Base-by-base conservation (phyloP, 2,888 invertebrate genomes). In the Cantharis nigra region DNA sequence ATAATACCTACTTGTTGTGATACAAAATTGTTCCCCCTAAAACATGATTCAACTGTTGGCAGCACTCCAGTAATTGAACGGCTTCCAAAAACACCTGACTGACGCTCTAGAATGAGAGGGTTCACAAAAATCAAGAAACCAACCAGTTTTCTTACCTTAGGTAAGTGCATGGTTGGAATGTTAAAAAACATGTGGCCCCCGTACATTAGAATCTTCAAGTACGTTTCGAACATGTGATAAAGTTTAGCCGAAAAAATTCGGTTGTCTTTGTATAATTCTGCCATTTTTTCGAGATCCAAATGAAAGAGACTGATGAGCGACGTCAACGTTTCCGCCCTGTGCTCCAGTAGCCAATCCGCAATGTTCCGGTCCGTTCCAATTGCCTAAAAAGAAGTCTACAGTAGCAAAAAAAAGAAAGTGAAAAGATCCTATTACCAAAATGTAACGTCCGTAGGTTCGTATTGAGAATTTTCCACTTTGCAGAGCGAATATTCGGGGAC, bases 401-500 rank as follows among this genome's bases (percentile, higher is more conserved):
- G 28, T 16, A 4, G 9, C 4, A 63, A 18, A 64, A 20, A 18
- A 11, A 49, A 14, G 18, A 3, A 1, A 18, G 3, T 9, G 0
- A 14, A n/a, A 76, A 30, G 28, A 1, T 30, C 1, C 16, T 16
- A 92, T 91, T 88, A 97, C 97, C 91, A 98, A 88, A 71, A 95
- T 92, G 84, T 95, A 98, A 84, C 94, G 91, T 10, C 95, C 96
- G 84, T 96, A 94, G 85, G 94, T 94, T 83, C 94, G 92, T 69
- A 98, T 90, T 78, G 94, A 94, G 90, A 97, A 97, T 89, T 97
- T 97, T 71, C 97, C 97, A 87, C 95, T 95, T 86, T 96, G 94
- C 70, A 98, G 89, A 0, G 95, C 92, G 83, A 97, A 92, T 74
- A 96, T 91, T 71, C 92, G 91, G 0, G 97, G 97, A 79, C 93